Conservation (phyloP, 2,888 invertebrate species). For the Parelbella ahira region DNA sequence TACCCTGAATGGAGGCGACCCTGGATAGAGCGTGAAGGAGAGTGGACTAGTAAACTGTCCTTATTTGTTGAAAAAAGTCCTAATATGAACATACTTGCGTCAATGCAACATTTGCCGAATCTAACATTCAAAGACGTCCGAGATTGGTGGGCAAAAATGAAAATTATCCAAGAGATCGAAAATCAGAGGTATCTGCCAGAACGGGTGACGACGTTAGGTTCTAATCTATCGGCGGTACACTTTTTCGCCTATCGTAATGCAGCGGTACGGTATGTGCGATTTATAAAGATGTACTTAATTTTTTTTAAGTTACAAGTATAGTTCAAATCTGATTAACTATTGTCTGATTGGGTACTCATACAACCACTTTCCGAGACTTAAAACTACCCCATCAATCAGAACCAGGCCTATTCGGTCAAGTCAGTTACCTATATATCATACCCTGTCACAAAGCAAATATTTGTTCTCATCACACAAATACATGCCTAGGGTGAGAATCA, state of each 20-base stretch:
- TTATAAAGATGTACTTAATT: too few species aligned
- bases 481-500: too few species aligned
- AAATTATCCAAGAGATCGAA: slow-evolving; percentile 70
- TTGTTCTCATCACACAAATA: too few species aligned
- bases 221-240: slow-evolving; percentile 92
- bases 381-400: too few species aligned
- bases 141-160: slow-evolving; percentile 78
- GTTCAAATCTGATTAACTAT: too few species aligned
- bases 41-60: slow-evolving; percentile 80
- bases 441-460: too few species aligned
- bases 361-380: too few species aligned
- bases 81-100: slow-evolving; percentile 54
- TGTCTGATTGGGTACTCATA: too few species aligned
- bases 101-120: slow-evolving; percentile 76
- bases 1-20: slow-evolving; percentile 83
- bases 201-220: slow-evolving; percentile 83
- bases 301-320: too few species aligned
- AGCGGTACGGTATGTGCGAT: slow-evolving; percentile 85
- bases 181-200: slow-evolving; percentile 82
- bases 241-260: slow-evolving; percentile 90
- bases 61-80: slow-evolving; percentile 72
- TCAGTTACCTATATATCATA: too few species aligned
- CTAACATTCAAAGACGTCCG: slow-evolving; percentile 69
- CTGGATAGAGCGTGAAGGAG: slow-evolving; percentile 79
- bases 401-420: too few species aligned